Conservation (phyloP, 2,797 vertebrate species). For the Craterocephalus amniculus region DNA sequence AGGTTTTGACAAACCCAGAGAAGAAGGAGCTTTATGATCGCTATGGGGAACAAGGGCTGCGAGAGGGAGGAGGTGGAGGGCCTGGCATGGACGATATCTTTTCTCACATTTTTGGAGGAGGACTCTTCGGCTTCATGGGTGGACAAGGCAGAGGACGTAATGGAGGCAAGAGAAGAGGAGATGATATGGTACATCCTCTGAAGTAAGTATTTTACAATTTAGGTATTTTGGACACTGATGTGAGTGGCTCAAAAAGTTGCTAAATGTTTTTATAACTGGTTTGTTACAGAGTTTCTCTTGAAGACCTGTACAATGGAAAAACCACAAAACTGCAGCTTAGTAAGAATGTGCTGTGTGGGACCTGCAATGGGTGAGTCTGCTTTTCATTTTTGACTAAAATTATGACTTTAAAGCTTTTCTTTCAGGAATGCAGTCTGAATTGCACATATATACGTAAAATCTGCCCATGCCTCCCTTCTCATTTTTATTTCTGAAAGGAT, state of each 20-base stretch:
- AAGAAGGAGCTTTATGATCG: conserved; percentile 97
- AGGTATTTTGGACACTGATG: neutral
- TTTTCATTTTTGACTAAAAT: conserved; percentile 20
- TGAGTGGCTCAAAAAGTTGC: neutral
- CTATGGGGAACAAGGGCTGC: conserved; percentile 96
- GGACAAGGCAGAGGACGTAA: conserved; percentile 90
- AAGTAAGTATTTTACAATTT: conserved; percentile 84
- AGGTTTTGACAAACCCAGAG: conserved; percentile 96
- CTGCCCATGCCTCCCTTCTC: too few species aligned
- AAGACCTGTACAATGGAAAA: conserved; percentile 99
- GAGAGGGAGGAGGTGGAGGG: conserved; percentile 94
- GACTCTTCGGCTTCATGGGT: conserved; percentile 98
- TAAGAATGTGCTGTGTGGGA: conserved; percentile 97
- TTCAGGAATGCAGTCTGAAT: too few species aligned
- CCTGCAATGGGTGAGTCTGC: conserved; percentile 94
- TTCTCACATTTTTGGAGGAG: conserved; percentile 98
- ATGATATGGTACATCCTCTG: conserved; percentile 98
- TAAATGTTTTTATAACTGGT: conserved; percentile 18
- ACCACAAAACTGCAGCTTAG: conserved; percentile 99
- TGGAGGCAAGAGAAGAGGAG: conserved; percentile 94
- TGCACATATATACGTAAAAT: too few species aligned
- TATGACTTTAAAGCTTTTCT: conserved; percentile 7
- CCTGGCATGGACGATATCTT: conserved; percentile 99
- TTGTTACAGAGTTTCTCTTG: conserved; percentile 92
- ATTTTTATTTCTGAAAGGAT: too few species aligned